Evolutionary conservation across 2,888 invertebrate species (phyloP).

Genomic region (Cataglyphis rosenhaueri): DNA sequence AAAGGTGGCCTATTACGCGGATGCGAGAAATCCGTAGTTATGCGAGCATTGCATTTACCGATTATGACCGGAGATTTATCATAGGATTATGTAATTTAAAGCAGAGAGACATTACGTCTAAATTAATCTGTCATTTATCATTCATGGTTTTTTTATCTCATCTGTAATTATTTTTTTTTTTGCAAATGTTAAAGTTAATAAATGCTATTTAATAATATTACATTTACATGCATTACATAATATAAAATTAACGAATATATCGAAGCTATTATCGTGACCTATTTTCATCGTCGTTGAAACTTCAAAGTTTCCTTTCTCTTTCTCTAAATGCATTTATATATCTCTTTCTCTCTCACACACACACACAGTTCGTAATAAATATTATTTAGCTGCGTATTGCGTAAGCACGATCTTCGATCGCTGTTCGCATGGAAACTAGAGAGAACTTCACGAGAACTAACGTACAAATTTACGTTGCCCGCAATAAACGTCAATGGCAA

Average conservation of each 20-base stretch:
- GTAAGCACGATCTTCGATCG: neutral
- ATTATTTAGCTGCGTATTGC: neutral
- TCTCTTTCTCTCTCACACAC: neutral
- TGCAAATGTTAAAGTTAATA: neutral
- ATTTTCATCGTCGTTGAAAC: neutral
- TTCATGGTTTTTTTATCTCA: neutral
- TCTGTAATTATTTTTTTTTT: neutral
- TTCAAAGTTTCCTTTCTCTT: too few relatives aligned
- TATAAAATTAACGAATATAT: neutral
- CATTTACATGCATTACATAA: neutral
- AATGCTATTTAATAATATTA: neutral
- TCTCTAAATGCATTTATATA: neutral
- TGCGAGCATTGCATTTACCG: neutral
- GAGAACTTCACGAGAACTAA: too few relatives aligned
- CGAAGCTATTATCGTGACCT: neutral
- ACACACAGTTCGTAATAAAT: neutral
- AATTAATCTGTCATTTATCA: neutral
- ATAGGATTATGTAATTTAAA: slow-evolving; percentile 1
- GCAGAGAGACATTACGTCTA: slow-evolving; percentile 2
- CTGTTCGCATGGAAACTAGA: neutral
- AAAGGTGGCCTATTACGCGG: slow-evolving; percentile 23
- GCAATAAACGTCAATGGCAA: neutral
- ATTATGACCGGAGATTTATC: neutral
- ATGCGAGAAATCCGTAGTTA: slow-evolving; percentile 21
- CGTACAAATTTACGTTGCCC: slow-evolving; percentile 2